Conservation (phyloP, 2,797 vertebrate genomes). For the Bucorvus abyssinicus region DNA sequence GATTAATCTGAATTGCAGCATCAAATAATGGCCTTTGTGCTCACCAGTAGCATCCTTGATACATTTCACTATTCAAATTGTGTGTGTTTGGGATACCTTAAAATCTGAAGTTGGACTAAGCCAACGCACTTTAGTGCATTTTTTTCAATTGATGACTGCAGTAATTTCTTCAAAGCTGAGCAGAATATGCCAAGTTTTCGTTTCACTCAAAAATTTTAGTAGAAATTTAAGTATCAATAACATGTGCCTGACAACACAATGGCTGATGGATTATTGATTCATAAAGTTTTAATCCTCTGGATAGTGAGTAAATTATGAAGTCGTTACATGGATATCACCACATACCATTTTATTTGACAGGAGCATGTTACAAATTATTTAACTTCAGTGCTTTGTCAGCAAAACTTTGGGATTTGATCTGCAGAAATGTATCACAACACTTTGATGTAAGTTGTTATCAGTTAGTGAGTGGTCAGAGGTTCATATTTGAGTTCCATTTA, state of each 20-base stretch:
- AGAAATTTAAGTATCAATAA: constrained; percentile 9
- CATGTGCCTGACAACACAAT: not conserved
- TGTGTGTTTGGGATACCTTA: not conserved
- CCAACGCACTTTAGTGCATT: not conserved
- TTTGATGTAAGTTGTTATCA: not conserved
- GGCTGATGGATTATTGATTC: constrained; percentile 53
- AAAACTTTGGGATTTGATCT: constrained; percentile 7
- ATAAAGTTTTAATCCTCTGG: constrained; percentile 29
- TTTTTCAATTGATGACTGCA: not conserved
- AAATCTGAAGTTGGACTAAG: not conserved
- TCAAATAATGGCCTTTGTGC: not conserved
- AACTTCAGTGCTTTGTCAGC: not conserved
- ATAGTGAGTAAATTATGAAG: constrained; percentile 23
- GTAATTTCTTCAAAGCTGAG: not conserved
- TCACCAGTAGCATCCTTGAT: not conserved
- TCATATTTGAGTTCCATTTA: not conserved
- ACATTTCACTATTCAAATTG: not conserved
- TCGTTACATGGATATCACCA: not conserved
- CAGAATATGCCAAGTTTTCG: not conserved
- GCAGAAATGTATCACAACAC: not conserved
- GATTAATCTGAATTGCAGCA: not conserved
- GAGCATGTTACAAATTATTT: constrained; percentile 30
- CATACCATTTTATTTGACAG: constrained; percentile 18
- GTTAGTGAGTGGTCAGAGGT: not conserved
- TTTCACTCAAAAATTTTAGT: not conserved